A percentile compares a stretch with the other conserved stretches of the same genome.
phyloP scores from a whole-genome alignment of 2,113 vertebrate species.

The Budorcas taxicolor region DNA sequence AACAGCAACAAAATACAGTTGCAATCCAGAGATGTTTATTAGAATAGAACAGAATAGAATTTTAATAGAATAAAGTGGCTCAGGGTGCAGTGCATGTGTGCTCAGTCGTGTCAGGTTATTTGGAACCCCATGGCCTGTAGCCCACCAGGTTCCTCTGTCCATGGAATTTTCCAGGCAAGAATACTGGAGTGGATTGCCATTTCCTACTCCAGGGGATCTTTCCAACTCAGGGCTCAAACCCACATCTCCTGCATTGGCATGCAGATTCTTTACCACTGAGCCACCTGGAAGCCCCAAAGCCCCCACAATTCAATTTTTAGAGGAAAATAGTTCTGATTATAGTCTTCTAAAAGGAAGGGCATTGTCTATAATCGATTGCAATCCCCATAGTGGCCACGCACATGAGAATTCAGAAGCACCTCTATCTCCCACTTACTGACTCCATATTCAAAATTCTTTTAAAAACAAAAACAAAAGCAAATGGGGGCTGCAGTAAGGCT shows the following conservation, averaged over 20 bases:
- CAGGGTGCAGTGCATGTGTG: not conserved
- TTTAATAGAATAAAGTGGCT: not conserved
- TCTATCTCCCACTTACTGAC: not conserved
- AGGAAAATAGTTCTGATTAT: not conserved
- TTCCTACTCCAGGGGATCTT: not conserved
- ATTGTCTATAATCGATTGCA: not conserved
- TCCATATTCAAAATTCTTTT: not conserved
- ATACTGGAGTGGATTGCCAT: not conserved
- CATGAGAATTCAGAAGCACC: not conserved
- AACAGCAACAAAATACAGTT: slow-evolving; percentile 14
- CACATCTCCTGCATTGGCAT: not conserved
- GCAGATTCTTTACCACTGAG: not conserved
- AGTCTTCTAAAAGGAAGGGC: slow-evolving; percentile 1
- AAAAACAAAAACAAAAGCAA: not conserved
- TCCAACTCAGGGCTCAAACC: not conserved
- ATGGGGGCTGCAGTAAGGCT: not conserved
- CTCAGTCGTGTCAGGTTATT: not conserved
- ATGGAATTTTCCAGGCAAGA: not conserved
- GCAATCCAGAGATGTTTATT: not conserved
- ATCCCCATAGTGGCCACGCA: not conserved
- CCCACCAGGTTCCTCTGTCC: not conserved
- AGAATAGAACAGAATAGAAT: no score
- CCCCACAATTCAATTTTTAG: not conserved
- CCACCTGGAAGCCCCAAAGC: not conserved
- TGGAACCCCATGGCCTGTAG: not conserved